Percentiles rank a stretch among this genome's conserved stretches.
Conservation (phyloP, 2,888 invertebrate genomes). For the Nudaria mundana region DNA sequence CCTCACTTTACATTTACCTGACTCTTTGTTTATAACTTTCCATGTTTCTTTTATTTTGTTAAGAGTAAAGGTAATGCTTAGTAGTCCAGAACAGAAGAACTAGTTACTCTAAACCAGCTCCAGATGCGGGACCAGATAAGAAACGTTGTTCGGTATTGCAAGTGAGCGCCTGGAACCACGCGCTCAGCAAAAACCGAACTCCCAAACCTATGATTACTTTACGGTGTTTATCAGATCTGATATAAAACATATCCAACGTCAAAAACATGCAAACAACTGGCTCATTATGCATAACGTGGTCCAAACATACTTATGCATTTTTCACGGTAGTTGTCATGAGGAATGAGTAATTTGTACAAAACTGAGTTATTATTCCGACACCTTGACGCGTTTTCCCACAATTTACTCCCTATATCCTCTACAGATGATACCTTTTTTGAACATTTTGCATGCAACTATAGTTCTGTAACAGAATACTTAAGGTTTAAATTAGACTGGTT, state of each 20-base stretch:
- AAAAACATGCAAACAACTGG: neutral
- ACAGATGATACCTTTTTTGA: too few species aligned
- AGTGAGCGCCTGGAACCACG: too few species aligned
- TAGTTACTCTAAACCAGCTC: too few species aligned
- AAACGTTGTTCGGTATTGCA: too few species aligned
- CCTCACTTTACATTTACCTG: too few species aligned
- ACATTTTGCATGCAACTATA: conserved; percentile 1
- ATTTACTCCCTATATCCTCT: conserved; percentile 43
- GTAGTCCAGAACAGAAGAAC: too few species aligned
- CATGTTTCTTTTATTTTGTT: too few species aligned
- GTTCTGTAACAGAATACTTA: conserved; percentile 22
- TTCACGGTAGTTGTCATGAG: conserved; percentile 60
- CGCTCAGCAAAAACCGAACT: too few species aligned
- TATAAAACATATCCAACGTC: neutral
- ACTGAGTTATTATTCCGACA: conserved; percentile 57
- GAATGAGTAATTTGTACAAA: conserved; percentile 62
- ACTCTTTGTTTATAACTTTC: too few species aligned
- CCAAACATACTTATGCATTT: conserved; percentile 58
- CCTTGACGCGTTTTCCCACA: conserved; percentile 58
- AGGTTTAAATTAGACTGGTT: conserved; percentile 22
- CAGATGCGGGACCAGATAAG: too few species aligned
- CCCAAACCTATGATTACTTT: neutral
- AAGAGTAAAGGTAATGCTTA: too few species aligned
- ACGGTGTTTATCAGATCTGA: neutral
- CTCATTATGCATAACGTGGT: conserved; percentile 37